These are phyloP conservation scores for Bombus consobrinus DNA, from an alignment of 1,140 invertebrate species.

Conservation along the genomic window DNA sequence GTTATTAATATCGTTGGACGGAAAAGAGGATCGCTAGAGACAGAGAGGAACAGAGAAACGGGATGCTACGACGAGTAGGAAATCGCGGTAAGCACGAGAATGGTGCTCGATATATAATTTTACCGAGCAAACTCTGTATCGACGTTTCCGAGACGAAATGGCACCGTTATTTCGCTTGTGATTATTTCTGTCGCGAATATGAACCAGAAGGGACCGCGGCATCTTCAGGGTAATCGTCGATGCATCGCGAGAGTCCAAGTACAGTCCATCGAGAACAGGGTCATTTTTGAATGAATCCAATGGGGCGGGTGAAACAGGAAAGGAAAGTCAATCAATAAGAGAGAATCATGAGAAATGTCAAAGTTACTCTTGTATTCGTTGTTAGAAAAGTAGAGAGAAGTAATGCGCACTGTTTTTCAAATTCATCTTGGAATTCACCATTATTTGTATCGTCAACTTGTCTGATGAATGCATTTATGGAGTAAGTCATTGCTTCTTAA, in stretches of 20 bases:
- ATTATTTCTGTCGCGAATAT: neutral
- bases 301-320: fast-evolving
- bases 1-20: constrained; percentile 14
- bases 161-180: neutral
- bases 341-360: too few relatives aligned
- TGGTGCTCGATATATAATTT: neutral
- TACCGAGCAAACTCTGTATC: neutral
- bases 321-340: too few relatives aligned
- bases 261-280: too few relatives aligned
- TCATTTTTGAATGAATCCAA: too few relatives aligned
- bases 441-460: too few relatives aligned
- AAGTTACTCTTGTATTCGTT: too few relatives aligned
- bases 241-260: neutral
- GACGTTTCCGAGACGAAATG: neutral
- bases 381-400: too few relatives aligned
- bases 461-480: too few relatives aligned
- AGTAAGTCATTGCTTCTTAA: too few relatives aligned
- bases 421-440: too few relatives aligned
- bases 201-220: neutral
- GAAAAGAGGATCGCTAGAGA: neutral
- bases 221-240: neutral
- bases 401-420: too few relatives aligned
- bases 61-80: neutral
- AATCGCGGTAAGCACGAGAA: neutral
- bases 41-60: neutral